A percentile compares a stretch with the other conserved stretches of the same genome.
Conservation (phyloP, 1,140 invertebrate species). For the Drosophila pruinosa region DNA sequence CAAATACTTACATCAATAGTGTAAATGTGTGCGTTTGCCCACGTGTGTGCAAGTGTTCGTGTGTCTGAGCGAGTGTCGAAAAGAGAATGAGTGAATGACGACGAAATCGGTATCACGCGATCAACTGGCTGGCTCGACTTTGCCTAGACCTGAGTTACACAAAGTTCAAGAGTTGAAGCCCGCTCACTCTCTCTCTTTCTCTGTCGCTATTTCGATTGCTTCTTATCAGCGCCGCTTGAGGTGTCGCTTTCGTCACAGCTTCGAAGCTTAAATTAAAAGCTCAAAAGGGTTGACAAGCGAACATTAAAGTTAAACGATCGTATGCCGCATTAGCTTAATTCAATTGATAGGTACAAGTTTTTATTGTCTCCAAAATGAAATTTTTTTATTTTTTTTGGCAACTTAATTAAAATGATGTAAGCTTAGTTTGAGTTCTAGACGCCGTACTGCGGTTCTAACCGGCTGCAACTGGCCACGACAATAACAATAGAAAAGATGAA, state of each 20-base stretch:
- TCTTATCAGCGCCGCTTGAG: conserved; percentile 26
- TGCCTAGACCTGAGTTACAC: conserved; percentile 23
- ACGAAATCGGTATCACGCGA: conserved; percentile 64
- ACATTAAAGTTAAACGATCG: not conserved
- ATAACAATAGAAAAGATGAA: conserved; percentile 39
- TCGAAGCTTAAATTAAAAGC: conserved; percentile 30
- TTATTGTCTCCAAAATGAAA: not conserved
- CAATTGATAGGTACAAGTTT: conserved; percentile 16
- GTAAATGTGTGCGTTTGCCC: conserved; percentile 18
- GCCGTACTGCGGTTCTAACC: conserved; percentile 63
- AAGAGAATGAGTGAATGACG: conserved; percentile 1
- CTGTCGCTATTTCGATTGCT: not conserved
- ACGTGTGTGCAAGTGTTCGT: conserved; percentile 38
- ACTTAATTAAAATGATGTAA: conserved; percentile 65
- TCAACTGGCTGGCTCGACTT: conserved; percentile 33
- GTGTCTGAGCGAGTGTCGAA: conserved; percentile 17
- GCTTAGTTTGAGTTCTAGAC: conserved; percentile 45
- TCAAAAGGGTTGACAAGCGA: conserved; percentile 19
- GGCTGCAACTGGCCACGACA: conserved; percentile 49
- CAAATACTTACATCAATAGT: not conserved
- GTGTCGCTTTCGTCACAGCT: conserved; percentile 32
- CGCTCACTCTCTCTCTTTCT: not conserved
- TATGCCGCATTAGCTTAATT: conserved; percentile 9
- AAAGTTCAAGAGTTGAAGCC: conserved; percentile 40
- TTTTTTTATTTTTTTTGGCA: conserved; percentile 14